Base-by-base conservation (phyloP, 1,140 invertebrate genomes). In the Sinonovacula constricta region DNA sequence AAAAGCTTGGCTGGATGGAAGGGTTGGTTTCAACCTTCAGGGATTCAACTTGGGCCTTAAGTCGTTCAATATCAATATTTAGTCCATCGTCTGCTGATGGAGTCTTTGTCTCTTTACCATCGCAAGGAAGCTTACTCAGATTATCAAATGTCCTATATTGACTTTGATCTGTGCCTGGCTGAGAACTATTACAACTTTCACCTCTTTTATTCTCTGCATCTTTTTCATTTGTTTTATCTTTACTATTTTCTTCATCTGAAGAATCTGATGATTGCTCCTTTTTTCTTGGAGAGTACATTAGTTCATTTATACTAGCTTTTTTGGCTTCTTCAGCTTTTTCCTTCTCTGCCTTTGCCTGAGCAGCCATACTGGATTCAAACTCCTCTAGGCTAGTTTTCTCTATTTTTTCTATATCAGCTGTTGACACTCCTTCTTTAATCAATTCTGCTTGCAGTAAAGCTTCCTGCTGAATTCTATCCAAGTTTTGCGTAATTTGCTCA, bases 391-490 rank as follows among this genome's bases (percentile, higher is more conserved):
- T 59, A 14, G 22, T 59, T 34, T 51, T 24, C 1, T 28, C 31
- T 26, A 59, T 12, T 53, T 36, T 22, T 51, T 34, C 59, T 22
- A 69, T 78, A 33, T 78, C 75, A 39, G 26, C 57, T 7, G 69
- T 59, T 33, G 75, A 69, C 15, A 79, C 70, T 59, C 75, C 67
- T 63, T 78, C 75, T 36, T 62, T 69, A 14, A 69, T 78, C 30
- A 69, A 59, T 53, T 70, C 66, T 62, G 66, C 66, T 51, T 69
- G 69, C 31, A 69, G 5, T 30, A 70, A 51, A 45, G 79, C 71
- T 84, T 80, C 51, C 36, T 79, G 71, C 33, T 84, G 79, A 31
- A 81, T 76, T 59, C 69, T 67, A 56, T 78, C 34, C 36, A 83
- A 54, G 33, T 79, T 81, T n/a, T 72, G 51, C 30, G 59, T 79